Evolutionary conservation across 2,797 vertebrate species (phyloP).

Genomic region (Pristis pectinata): DNA sequence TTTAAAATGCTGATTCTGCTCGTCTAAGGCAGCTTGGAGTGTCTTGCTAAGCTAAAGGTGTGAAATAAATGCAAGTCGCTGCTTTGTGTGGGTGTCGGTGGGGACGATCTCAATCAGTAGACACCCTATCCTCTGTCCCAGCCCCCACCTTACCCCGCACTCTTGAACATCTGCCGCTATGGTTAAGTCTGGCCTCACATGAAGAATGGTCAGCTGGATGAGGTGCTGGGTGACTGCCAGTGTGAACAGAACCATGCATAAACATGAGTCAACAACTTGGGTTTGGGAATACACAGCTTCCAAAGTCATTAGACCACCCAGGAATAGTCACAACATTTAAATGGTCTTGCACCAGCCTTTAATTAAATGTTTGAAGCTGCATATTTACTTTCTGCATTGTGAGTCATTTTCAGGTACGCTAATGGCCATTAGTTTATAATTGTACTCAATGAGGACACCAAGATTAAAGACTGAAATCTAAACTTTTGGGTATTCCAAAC

Average conservation of each 20-base stretch:
- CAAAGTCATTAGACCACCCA: neutral
- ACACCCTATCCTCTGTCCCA: neutral
- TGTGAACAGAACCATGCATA: neutral
- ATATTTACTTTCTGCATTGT: neutral
- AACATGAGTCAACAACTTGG: slow-evolving; percentile 15
- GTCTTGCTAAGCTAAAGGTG: neutral
- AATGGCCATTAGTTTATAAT: slow-evolving; percentile 3
- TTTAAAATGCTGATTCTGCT: neutral
- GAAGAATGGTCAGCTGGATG: neutral
- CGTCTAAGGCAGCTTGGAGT: neutral
- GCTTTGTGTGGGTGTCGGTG: neutral
- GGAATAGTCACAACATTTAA: neutral
- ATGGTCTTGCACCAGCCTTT: neutral
- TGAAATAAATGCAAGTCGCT: neutral
- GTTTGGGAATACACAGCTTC: neutral
- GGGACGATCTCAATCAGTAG: neutral
- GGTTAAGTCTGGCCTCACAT: neutral
- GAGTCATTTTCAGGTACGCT: neutral
- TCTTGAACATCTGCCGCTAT: neutral
- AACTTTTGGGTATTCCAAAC: neutral
- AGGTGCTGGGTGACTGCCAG: neutral
- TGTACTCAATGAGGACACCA: neutral
- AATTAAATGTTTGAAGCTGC: slow-evolving; percentile 9
- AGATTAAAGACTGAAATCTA: slow-evolving; percentile 18
- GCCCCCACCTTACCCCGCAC: neutral